Conservation (phyloP, 2,113 vertebrate genomes). For the Ophiodon elongatus region DNA sequence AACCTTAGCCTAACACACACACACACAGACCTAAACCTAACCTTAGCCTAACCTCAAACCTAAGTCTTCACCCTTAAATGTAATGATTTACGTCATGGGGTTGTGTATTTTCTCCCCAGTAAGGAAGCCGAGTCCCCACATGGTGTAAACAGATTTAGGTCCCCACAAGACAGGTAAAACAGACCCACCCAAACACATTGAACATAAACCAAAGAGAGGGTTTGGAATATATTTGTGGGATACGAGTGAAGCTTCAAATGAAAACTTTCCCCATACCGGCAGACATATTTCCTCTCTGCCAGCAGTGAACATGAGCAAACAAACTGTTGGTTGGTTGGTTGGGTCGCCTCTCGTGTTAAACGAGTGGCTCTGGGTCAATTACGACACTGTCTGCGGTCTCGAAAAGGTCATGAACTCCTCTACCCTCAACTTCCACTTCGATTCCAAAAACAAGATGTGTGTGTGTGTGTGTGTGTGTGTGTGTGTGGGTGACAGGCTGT, state of each 20-base stretch:
- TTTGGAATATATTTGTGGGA: neutral
- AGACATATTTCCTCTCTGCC: neutral
- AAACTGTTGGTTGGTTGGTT: neutral
- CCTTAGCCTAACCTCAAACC: too few species aligned
- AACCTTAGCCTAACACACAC: too few species aligned
- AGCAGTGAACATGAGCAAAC: neutral
- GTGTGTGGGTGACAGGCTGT: neutral
- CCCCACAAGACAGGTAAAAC: too few species aligned
- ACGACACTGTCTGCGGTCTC: neutral
- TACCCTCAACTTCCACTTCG: neutral
- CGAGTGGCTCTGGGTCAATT: neutral
- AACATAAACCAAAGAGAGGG: neutral
- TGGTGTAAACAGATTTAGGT: too few species aligned
- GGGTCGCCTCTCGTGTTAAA: neutral
- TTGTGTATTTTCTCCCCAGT: too few species aligned
- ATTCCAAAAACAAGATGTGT: neutral
- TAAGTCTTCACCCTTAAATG: too few species aligned
- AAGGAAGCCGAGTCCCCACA: too few species aligned
- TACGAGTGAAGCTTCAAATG: neutral
- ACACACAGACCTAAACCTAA: too few species aligned
- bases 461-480: neutral
- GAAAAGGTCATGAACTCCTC: neutral
- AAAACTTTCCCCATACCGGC: neutral
- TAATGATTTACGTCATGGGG: too few species aligned
- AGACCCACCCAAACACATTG: too few species aligned